Percentiles rank a stretch among this genome's conserved stretches.
Conservation (phyloP, 2,888 invertebrate genomes). For the Catocala sponsa region DNA sequence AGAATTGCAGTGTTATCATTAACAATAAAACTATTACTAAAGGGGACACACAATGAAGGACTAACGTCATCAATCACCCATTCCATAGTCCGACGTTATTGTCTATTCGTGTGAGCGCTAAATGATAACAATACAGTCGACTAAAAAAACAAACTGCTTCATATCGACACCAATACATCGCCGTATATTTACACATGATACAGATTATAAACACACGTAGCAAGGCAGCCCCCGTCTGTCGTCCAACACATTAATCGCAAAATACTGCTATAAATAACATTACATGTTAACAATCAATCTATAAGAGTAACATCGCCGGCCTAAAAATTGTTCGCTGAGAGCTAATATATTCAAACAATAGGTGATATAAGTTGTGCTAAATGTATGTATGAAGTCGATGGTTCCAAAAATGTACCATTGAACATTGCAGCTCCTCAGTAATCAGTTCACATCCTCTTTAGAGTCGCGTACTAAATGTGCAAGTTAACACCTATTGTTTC, state of each 20-base stretch:
- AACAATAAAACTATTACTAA: conserved; percentile 41
- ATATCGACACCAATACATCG: conserved; percentile 48
- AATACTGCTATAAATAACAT: conserved; percentile 49
- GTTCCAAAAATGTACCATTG: conserved; percentile 15
- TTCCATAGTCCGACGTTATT: conserved; percentile 49
- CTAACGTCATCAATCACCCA: conserved; percentile 45
- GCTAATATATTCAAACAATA: background rate
- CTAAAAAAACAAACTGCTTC: conserved; percentile 66
- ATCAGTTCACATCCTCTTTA: conserved; percentile 70
- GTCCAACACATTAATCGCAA: conserved; percentile 55
- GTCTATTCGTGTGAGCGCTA: conserved; percentile 56
- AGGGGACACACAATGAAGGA: conserved; percentile 48
- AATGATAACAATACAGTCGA: conserved; percentile 63
- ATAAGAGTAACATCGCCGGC: conserved; percentile 11
- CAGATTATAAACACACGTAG: conserved; percentile 59
- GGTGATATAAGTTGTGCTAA: no score
- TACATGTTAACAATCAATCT: conserved; percentile 34
- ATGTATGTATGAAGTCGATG: background rate
- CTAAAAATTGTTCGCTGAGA: conserved; percentile 13
- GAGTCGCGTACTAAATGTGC: conserved; percentile 62
- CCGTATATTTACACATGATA: conserved; percentile 46
- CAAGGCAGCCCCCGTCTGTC: conserved; percentile 44
- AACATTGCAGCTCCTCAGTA: conserved; percentile 54
- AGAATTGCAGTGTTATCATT: conserved; percentile 27
- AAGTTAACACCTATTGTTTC: conserved; percentile 77